phyloP scores from a whole-genome alignment of 2,797 vertebrate species.

The Eremophila alpestris region DNA sequence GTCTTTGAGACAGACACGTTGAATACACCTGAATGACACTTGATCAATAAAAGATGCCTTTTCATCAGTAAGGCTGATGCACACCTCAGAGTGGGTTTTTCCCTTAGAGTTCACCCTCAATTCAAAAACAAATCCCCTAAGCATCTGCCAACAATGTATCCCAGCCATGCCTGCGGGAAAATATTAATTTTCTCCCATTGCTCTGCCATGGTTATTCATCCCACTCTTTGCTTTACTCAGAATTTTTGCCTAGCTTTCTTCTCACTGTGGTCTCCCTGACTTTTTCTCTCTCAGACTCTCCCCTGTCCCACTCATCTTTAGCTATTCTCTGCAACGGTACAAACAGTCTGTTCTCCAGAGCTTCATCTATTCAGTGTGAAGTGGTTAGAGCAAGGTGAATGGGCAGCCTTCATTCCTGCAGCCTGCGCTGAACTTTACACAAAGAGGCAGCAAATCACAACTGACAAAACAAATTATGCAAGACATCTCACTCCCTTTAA shows the following conservation, averaged over 20 bases:
- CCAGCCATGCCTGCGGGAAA: background rate
- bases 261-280: no score
- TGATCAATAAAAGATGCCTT: background rate
- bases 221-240: background rate
- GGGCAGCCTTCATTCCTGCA: background rate
- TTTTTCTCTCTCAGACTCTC: background rate
- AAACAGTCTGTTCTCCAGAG: background rate
- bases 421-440: background rate
- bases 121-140: background rate
- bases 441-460: background rate
- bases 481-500: background rate
- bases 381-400: background rate
- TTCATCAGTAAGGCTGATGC: background rate
- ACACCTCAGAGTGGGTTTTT: background rate
- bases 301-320: background rate
- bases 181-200: background rate
- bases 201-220: fast-evolving
- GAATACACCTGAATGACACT: background rate
- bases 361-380: background rate
- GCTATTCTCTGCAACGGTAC: background rate
- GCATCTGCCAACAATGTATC: background rate
- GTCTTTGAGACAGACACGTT: background rate
- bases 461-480: background rate
- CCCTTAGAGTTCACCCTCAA: background rate
- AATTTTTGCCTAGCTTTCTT: background rate